These are phyloP conservation scores for Amblyornis subalaris DNA, from an alignment of 2,113 vertebrate genomes.

Conservation along the genomic window DNA sequence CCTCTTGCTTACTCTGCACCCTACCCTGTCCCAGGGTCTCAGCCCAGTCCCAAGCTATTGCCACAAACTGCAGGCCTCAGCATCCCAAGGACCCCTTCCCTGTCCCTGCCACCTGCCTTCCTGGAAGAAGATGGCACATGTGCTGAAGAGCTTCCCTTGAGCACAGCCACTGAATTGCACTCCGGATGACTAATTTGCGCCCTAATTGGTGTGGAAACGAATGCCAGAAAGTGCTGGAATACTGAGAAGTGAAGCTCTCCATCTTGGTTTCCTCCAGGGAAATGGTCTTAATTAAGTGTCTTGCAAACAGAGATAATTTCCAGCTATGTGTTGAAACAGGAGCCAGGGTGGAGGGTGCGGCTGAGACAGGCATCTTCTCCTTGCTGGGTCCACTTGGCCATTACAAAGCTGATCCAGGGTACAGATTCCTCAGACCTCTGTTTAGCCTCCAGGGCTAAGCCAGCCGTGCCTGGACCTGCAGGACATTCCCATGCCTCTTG, in stretches of 20 bases:
- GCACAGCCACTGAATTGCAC: neutral
- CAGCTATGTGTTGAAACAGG: neutral
- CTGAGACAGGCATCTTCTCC: neutral
- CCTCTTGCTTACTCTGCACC: neutral
- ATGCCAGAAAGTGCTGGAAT: conserved; percentile 23
- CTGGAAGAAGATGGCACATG: neutral
- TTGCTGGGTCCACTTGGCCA: neutral
- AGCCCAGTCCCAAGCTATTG: neutral
- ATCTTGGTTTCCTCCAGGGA: conserved; percentile 58
- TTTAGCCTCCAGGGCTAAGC: neutral
- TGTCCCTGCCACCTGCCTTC: neutral
- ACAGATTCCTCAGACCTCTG: neutral
- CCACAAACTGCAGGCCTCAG: neutral
- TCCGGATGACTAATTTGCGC: conserved; percentile 1
- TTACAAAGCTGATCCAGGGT: neutral
- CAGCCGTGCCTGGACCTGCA: neutral
- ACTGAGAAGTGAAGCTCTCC: conserved; percentile 34
- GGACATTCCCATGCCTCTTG: neutral
- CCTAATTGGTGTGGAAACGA: conserved; percentile 28
- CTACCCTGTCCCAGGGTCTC: rapidly evolving
- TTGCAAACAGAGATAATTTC: conserved; percentile 50
- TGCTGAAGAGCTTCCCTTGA: conserved; percentile 29
- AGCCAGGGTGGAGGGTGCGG: neutral
- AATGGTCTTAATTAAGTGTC: conserved; percentile 62
- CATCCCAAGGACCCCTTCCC: neutral